Evolutionary conservation across 2,888 invertebrate genomes (phyloP).

Genomic region (Ypsolopha sequella): DNA sequence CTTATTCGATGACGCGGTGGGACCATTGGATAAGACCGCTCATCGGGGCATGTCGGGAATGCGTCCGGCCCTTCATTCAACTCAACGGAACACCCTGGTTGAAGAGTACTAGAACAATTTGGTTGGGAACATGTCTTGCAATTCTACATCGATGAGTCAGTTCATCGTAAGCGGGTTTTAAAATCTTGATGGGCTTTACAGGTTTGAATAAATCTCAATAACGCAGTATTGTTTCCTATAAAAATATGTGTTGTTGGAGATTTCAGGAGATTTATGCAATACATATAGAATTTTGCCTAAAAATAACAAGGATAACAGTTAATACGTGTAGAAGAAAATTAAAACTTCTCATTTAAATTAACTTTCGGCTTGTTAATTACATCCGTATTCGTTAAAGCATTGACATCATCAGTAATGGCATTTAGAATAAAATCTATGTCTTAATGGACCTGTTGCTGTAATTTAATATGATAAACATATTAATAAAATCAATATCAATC

Average conservation of each 20-base stretch:
- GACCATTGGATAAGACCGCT: slow-evolving; percentile 34
- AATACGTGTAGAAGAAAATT: too few relatives aligned
- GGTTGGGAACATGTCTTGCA: slow-evolving; percentile 11
- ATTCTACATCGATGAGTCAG: slow-evolving; percentile 22
- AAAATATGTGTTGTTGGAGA: neutral
- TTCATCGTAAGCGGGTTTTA: neutral
- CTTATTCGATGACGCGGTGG: slow-evolving; percentile 27
- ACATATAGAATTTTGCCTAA: too few relatives aligned
- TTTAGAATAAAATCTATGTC: too few relatives aligned
- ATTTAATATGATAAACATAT: too few relatives aligned
- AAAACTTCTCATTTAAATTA: too few relatives aligned
- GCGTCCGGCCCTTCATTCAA: slow-evolving; percentile 31
- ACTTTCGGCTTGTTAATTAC: too few relatives aligned
- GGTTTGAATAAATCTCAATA: neutral
- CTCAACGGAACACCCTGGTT: slow-evolving; percentile 34
- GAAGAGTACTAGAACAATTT: slow-evolving; percentile 16
- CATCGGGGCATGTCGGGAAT: slow-evolving; percentile 33
- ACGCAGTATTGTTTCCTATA: neutral
- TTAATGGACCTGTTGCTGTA: too few relatives aligned
- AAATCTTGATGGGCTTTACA: neutral
- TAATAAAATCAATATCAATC: too few relatives aligned
- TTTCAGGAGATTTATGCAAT: too few relatives aligned
- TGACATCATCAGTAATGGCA: too few relatives aligned
- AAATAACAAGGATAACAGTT: too few relatives aligned
- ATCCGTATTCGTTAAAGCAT: too few relatives aligned